Evolutionary conservation across 37 sponge, comb jelly and placozoan genomes (phyloP).

Genomic region (Hexactinellida sp.): DNA sequence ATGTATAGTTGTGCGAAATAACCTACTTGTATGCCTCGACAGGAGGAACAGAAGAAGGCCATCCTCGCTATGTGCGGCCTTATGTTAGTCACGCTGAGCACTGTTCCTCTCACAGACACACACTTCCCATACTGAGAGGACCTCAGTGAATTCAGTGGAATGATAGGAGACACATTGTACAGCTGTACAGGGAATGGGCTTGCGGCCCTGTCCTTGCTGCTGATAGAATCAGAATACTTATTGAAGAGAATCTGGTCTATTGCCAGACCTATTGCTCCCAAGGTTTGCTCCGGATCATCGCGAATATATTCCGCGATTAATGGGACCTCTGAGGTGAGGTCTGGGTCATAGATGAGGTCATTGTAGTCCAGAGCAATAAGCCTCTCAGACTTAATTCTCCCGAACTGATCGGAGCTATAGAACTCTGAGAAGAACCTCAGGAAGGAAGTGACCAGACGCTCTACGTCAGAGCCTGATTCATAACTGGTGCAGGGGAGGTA

Average conservation of each 20-base stretch:
- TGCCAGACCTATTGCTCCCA: neutral
- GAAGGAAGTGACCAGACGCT: neutral
- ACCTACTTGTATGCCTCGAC: constrained; percentile 32
- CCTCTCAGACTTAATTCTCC: neutral
- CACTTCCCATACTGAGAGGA: constrained; percentile 44
- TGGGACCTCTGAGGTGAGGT: neutral
- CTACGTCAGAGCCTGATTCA: neutral
- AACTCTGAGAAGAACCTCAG: constrained; percentile 13
- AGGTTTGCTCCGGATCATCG: neutral
- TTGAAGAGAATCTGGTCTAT: neutral
- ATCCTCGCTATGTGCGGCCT: constrained; percentile 77
- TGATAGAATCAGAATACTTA: neutral
- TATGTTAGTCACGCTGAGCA: constrained; percentile 73
- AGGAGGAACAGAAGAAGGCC: constrained; percentile 66
- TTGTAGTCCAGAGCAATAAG: neutral
- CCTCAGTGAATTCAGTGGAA: constrained; percentile 23
- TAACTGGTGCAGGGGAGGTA: neutral
- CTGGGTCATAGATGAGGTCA: neutral
- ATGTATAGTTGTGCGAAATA: too few relatives aligned
- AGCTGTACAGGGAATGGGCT: neutral
- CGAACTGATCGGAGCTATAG: neutral
- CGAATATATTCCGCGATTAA: neutral
- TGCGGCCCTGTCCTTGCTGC: neutral
- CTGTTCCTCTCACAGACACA: constrained; percentile 78
- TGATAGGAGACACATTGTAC: neutral